A percentile compares a stretch with the other conserved stretches of the same genome.
phyloP scores from a whole-genome alignment of 2,797 vertebrate genomes.

The Gila robusta region DNA sequence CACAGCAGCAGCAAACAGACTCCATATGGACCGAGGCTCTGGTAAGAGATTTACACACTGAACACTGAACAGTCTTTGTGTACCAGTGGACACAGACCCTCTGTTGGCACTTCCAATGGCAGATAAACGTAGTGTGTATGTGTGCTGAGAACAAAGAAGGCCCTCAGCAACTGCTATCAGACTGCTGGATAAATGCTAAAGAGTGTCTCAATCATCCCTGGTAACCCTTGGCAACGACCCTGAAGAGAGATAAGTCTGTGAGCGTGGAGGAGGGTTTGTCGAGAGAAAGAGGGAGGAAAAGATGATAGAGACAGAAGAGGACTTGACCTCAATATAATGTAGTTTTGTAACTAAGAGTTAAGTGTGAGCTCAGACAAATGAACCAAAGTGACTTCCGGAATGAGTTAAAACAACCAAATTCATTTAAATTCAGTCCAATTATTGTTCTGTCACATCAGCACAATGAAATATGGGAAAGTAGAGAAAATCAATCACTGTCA shows the following conservation, averaged over 20 bases:
- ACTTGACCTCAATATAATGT: constrained; percentile 36
- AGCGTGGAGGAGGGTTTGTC: not conserved
- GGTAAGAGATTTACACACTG: not conserved
- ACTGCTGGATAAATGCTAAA: constrained; percentile 66
- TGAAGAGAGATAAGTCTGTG: constrained; percentile 41
- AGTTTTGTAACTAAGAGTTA: constrained; percentile 8
- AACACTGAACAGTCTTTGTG: constrained; percentile 49
- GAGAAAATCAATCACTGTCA: constrained; percentile 43
- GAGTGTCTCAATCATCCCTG: constrained; percentile 66
- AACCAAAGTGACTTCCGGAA: not conserved
- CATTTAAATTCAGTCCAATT: constrained; percentile 25
- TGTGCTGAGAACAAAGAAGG: constrained; percentile 63
- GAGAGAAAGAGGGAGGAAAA: constrained; percentile 5
- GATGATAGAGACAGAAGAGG: constrained; percentile 9
- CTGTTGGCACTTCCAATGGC: constrained; percentile 58
- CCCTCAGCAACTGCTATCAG: constrained; percentile 68
- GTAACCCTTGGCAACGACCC: constrained; percentile 57
- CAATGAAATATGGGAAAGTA: constrained; percentile 15
- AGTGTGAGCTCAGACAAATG: not conserved
- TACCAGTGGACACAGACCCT: constrained; percentile 57
- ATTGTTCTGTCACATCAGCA: constrained; percentile 3
- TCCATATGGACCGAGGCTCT: constrained; percentile 22
- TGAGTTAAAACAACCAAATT: constrained; percentile 19
- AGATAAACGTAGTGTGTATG: constrained; percentile 51
- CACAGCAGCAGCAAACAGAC: not conserved